These are phyloP conservation scores for Drosophila algonquin DNA, from an alignment of 2,888 invertebrate genomes.

Conservation along the genomic window DNA sequence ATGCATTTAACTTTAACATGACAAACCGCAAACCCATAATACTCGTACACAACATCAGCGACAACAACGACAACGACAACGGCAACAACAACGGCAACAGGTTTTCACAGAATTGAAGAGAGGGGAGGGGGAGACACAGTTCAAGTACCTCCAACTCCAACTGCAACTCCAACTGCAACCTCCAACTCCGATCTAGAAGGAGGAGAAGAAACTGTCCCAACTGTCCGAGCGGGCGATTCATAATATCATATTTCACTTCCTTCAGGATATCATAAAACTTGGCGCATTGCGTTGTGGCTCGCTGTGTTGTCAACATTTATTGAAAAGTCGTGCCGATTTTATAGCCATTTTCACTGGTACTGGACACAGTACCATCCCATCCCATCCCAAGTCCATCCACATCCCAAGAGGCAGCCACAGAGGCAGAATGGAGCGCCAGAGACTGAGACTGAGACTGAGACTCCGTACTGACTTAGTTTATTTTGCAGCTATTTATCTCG, in stretches of 20 bases:
- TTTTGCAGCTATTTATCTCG: conserved; percentile 83
- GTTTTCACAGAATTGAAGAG: conserved; percentile 52
- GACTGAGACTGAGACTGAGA: conserved; percentile 12
- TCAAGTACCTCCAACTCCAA: conserved; percentile 45
- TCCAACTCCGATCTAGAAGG: conserved; percentile 29
- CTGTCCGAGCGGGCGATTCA: conserved; percentile 72
- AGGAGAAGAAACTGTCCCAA: conserved; percentile 68
- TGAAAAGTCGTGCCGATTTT: conserved; percentile 84
- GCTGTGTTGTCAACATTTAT: conserved; percentile 84
- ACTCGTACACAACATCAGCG: conserved; percentile 56
- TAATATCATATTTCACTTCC: conserved; percentile 84
- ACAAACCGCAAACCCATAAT: conserved; percentile 79
- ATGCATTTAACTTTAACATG: conserved; percentile 79
- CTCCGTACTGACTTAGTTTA: conserved; percentile 66
- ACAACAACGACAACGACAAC: conserved; percentile 29
- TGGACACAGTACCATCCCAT: conserved; percentile 43
- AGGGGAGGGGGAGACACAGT: conserved; percentile 20
- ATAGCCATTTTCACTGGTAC: conserved; percentile 76
- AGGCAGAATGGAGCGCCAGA: conserved; percentile 35
- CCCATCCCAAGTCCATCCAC: conserved; percentile 12
- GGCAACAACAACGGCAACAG: conserved; percentile 49
- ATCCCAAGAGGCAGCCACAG: conserved; percentile 1
- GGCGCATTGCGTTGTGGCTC: conserved; percentile 67
- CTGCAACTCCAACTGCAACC: conserved; percentile 24
- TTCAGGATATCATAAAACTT: conserved; percentile 84